Percentiles rank a stretch among this genome's conserved stretches.
Conservation (phyloP, 1,140 invertebrate genomes). For the Thereuonema tuberculata region DNA sequence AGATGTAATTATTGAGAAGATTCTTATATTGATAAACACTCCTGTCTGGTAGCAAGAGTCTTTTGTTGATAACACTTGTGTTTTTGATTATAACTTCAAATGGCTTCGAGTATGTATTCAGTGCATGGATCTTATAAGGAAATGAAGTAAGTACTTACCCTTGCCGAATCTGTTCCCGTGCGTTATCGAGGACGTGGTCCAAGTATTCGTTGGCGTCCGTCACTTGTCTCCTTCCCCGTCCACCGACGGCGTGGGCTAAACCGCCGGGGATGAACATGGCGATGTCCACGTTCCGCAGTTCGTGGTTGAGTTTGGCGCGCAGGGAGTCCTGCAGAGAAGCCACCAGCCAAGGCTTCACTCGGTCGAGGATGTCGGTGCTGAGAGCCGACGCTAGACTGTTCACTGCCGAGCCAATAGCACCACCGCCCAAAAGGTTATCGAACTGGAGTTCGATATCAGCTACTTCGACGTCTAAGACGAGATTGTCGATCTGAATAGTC, state of each 20-base stretch:
- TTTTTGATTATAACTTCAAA: too few relatives aligned
- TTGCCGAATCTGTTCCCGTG: slow-evolving; percentile 8
- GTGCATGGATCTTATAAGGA: too few relatives aligned
- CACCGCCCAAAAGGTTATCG: slow-evolving; percentile 12
- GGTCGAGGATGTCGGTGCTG: slow-evolving; percentile 5
- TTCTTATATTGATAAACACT: too few relatives aligned
- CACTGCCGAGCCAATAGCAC: background rate
- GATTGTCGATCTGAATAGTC: background rate
- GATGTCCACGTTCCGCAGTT: slow-evolving; percentile 7
- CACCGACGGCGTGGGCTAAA: background rate
- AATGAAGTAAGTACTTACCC: slow-evolving; percentile 6
- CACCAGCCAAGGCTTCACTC: slow-evolving; percentile 4
- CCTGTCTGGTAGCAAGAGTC: too few relatives aligned
- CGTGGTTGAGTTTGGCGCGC: slow-evolving; percentile 5
- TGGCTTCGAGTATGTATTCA: too few relatives aligned
- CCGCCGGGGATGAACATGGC: slow-evolving; percentile 7
- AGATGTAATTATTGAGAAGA: too few relatives aligned
- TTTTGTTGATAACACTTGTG: too few relatives aligned
- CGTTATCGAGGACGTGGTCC: slow-evolving; percentile 10
- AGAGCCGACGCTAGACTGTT: slow-evolving; percentile 3
- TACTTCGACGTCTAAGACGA: slow-evolving; percentile 5
- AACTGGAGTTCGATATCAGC: slow-evolving; percentile 8
- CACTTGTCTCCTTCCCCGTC: background rate
- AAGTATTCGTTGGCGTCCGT: slow-evolving; percentile 10
- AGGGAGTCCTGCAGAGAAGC: slow-evolving; percentile 1